Conservation (phyloP, 2,888 invertebrate genomes). For the Nemotelus pantherinus region DNA sequence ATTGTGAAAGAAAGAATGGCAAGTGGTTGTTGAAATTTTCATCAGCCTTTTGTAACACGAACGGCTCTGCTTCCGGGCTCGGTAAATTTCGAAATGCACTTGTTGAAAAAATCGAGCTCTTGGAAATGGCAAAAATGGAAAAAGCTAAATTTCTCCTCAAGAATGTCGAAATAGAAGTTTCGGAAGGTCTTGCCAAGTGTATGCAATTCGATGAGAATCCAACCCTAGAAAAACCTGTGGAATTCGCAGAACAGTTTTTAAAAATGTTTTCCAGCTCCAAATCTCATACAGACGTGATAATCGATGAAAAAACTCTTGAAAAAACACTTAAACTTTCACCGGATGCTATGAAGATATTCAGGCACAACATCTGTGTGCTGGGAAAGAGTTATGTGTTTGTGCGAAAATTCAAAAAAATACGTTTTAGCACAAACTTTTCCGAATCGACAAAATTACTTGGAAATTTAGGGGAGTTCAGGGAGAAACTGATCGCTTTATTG, state of each 20-base stretch:
- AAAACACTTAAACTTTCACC: neutral
- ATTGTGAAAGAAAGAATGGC: neutral
- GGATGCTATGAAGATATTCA: constrained; percentile 1
- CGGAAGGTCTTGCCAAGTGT: neutral
- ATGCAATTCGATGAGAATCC: neutral
- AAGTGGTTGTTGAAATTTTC: constrained; percentile 1
- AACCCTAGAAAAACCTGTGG: neutral
- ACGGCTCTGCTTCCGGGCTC: neutral
- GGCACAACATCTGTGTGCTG: constrained; percentile 1
- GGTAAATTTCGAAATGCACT: neutral
- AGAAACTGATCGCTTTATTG: neutral
- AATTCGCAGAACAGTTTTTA: constrained; percentile 19
- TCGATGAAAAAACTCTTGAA: neutral
- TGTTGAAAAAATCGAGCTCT: neutral
- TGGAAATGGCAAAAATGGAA: neutral
- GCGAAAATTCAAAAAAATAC: constrained; percentile 9
- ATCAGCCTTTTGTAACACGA: neutral
- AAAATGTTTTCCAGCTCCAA: constrained; percentile 2
- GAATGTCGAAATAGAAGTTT: neutral
- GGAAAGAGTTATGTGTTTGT: constrained; percentile 25
- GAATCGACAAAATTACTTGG: neutral
- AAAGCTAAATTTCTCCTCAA: neutral
- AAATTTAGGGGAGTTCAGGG: neutral
- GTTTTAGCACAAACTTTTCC: constrained; percentile 29
- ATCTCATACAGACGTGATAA: neutral